Conservation (phyloP, 2,888 invertebrate species). For the Ferrisia virgata region DNA sequence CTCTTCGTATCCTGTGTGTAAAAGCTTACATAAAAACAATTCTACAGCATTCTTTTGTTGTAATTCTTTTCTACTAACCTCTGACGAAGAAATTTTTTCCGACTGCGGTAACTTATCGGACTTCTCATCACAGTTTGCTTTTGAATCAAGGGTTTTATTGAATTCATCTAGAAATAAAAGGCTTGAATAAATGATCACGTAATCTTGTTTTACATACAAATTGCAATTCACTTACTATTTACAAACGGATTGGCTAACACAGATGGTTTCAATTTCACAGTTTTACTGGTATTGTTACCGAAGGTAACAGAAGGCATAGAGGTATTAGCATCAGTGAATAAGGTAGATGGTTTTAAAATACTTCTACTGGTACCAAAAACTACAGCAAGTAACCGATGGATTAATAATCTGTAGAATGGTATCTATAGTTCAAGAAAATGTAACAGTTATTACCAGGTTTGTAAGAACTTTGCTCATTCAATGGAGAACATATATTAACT, state of each 20-base stretch:
- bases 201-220: no score
- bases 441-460: conserved; percentile 26
- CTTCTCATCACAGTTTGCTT: conserved; percentile 33
- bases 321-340: conserved; percentile 35
- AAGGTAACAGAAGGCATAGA: conserved; percentile 20
- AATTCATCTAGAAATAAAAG: neutral
- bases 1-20: neutral
- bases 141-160: neutral
- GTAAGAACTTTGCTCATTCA: neutral
- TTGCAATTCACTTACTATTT: conserved; percentile 24
- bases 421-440: neutral
- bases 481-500: conserved; percentile 35
- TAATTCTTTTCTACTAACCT: neutral
- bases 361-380: conserved; percentile 32
- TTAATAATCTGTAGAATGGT: neutral
- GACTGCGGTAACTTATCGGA: conserved; percentile 27
- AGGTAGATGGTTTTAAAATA: conserved; percentile 36
- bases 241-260: conserved; percentile 38
- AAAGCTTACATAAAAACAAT: neutral
- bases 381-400: neutral
- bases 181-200: neutral
- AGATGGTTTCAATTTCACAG: conserved; percentile 41
- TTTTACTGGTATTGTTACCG: conserved; percentile 28
- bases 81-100: neutral
- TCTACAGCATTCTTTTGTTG: neutral